Evolutionary conservation across 2,113 vertebrate species (phyloP).

Genomic region (Onychostruthus taczanowskii): DNA sequence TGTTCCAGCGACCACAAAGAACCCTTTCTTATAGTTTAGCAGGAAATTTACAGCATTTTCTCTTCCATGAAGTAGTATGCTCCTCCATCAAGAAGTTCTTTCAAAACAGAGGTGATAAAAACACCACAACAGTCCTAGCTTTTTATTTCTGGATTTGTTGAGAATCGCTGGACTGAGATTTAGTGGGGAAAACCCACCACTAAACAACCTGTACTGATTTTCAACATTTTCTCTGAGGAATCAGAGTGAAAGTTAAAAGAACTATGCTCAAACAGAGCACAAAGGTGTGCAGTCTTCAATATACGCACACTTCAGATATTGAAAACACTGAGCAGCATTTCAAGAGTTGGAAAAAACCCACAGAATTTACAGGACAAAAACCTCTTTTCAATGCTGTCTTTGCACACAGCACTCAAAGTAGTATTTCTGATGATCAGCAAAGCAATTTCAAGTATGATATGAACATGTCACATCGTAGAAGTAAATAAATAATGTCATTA

Average conservation of each 20-base stretch:
- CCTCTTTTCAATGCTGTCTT: neutral
- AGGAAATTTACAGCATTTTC: neutral
- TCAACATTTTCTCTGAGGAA: neutral
- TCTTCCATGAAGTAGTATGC: neutral
- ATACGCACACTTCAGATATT: neutral
- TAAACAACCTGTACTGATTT: neutral
- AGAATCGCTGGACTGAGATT: neutral
- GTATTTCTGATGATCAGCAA: neutral
- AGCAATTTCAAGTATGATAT: neutral
- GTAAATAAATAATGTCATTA: neutral
- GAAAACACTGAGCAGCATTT: neutral
- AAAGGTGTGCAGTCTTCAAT: neutral
- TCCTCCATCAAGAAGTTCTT: neutral
- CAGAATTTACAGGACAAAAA: accelerated
- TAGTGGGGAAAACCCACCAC: neutral
- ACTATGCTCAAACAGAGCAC: neutral
- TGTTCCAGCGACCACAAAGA: constrained; percentile 18
- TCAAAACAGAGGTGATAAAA: neutral
- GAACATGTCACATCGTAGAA: neutral
- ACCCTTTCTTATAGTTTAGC: neutral
- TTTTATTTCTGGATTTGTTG: neutral
- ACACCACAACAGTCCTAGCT: neutral
- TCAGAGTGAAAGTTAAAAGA: neutral
- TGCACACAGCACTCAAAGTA: neutral
- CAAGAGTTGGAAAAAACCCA: neutral